Evolutionary conservation across 2,797 vertebrate genomes (phyloP), one percentile per base, ranked within the genome.

Genomic region (Enteromius unitaeniatus): DNA sequence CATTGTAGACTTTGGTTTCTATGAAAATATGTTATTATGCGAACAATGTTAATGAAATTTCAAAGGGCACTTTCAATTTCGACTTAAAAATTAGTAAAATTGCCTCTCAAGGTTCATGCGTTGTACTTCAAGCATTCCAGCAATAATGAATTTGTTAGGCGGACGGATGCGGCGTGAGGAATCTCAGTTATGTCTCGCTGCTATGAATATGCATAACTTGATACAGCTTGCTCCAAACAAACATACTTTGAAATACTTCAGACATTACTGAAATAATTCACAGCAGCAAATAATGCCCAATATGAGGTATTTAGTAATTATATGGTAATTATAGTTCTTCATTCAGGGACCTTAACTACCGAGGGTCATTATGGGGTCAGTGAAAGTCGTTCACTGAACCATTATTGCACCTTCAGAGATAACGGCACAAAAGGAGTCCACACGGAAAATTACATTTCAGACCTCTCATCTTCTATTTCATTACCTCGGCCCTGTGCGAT

Each of bases 371-470:
- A 95, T 90, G 87, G 91, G 91, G 92, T 93, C 92, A 92, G 93
- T 91, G 92, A 94, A 95, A 95, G 94, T 94, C 92, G 93, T 95
- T 95, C 94, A 94, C 90, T 88, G 91, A 94, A 94, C 94, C 94
- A 95, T 96, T 95, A 95, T 93, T 91, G 93, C 92, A 92, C 93
- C 93, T 93, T 94, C 91, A 90, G 91, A 94, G 94, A 95, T 95
- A 95, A 94, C 92, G 68, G 91, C 93, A 94, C 94, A 94, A 95
- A 95, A 94, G 93, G 94, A 94, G 92, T 93, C 93, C 91, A 92
- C 93, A 91, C 93, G 89, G 94, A 95, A 95, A 96, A 95, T 95
- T 95, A 94, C 94, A 94, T 95, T 94, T 94, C 91, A 94, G 93
- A 92, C 92, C 92, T 93, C 92, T 95, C 93, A 93, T 95, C 94